phyloP scores from a whole-genome alignment of 2,113 vertebrate species.

The Varanus salvator region DNA sequence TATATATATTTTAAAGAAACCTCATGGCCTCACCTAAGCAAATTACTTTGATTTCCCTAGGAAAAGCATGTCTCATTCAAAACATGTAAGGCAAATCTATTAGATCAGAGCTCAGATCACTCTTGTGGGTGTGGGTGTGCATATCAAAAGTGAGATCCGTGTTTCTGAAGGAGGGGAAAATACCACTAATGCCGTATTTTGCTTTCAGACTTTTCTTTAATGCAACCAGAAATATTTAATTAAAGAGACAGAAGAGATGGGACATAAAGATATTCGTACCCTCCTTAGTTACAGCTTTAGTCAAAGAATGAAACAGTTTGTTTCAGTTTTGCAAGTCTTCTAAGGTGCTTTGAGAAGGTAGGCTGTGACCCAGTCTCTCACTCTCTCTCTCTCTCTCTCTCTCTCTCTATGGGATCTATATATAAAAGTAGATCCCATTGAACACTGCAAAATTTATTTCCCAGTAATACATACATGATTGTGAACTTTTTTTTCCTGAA shows the following conservation, averaged over 20 bases:
- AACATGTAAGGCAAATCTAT: slow-evolving; percentile 14
- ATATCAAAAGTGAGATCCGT: background rate
- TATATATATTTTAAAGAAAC: background rate
- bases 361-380: background rate
- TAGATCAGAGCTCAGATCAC: background rate
- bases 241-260: background rate
- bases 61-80: slow-evolving; percentile 11
- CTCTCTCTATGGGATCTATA: too few species aligned
- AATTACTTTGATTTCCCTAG: slow-evolving; percentile 6
- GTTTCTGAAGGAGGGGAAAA: background rate
- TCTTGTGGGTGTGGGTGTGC: background rate
- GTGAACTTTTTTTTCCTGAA: background rate
- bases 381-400: too few species aligned
- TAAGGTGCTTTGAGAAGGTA: background rate
- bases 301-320: background rate
- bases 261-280: background rate
- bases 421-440: too few species aligned
- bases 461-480: background rate
- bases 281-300: background rate
- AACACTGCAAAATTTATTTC: background rate
- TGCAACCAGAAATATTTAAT: background rate
- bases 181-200: background rate
- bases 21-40: background rate
- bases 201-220: slow-evolving; percentile 14
- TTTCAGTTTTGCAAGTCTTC: slow-evolving; percentile 3